A percentile compares a stretch with the other conserved stretches of the same genome.
Conservation (phyloP, 1,140 invertebrate species). For the Saccostrea cuccullata region DNA sequence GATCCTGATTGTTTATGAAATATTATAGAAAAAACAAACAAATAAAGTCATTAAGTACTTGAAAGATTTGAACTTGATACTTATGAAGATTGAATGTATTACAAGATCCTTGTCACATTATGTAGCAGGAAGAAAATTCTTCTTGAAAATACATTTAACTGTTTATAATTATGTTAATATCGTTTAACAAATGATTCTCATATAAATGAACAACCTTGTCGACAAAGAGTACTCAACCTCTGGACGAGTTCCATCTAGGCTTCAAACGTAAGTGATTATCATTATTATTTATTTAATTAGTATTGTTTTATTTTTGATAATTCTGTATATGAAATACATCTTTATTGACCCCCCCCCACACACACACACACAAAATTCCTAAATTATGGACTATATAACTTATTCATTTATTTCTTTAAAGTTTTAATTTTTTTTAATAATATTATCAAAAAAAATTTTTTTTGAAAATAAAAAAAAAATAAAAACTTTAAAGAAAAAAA, state of each 20-base stretch:
- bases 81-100: neutral
- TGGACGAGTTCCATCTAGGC: neutral
- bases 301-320: neutral
- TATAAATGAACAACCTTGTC: neutral
- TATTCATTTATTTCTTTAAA: too few species aligned
- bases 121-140: neutral
- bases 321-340: neutral
- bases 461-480: too few species aligned
- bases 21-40: too few species aligned
- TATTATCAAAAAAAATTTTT: too few species aligned
- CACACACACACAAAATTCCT: neutral
- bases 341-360: neutral
- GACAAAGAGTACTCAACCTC: neutral
- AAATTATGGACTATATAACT: neutral
- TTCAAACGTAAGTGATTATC: neutral
- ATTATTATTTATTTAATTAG: too few species aligned
- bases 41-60: neutral
- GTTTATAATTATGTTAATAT: slow-evolving; percentile 6
- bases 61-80: neutral
- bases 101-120: too few species aligned
- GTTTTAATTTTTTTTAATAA: too few species aligned
- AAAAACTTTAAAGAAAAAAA: too few species aligned
- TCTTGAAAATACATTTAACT: neutral
- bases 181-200: neutral
- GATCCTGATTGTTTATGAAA: slow-evolving; percentile 4